A percentile compares a stretch with the other conserved stretches of the same genome.
Evolutionary conservation across 2,113 vertebrate species (phyloP).

Genomic region (Porphyrio hochstetteri): DNA sequence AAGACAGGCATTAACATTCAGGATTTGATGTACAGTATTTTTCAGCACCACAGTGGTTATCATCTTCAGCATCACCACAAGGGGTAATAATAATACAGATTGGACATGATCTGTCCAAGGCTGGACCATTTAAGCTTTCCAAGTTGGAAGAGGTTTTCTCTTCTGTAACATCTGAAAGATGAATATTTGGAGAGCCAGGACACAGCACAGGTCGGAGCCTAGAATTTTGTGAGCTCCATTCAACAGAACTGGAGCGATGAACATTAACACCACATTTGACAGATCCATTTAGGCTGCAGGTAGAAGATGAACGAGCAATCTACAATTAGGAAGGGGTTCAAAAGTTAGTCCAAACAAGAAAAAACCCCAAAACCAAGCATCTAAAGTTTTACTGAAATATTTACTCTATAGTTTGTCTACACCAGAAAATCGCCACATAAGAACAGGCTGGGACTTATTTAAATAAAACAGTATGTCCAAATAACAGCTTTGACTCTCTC

Average conservation of each 20-base stretch:
- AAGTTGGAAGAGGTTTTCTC: conserved; percentile 48
- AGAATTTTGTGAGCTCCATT: conserved; percentile 67
- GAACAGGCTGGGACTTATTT: not conserved
- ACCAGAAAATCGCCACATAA: not conserved
- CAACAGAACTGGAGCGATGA: conserved; percentile 83
- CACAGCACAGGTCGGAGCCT: conserved; percentile 72
- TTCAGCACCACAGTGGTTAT: conserved; percentile 8
- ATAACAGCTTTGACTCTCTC: not conserved
- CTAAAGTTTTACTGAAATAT: not conserved
- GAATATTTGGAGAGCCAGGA: conserved; percentile 65
- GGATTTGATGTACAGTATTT: not conserved
- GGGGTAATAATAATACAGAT: conserved; percentile 8
- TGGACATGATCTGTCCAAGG: not conserved
- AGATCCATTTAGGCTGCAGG: conserved; percentile 78
- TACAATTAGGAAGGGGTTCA: conserved; percentile 67
- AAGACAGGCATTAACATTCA: not conserved
- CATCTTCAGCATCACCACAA: conserved; percentile 55
- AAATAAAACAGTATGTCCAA: not conserved
- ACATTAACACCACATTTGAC: conserved; percentile 72
- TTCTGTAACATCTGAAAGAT: conserved; percentile 41
- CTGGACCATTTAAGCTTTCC: conserved; percentile 2
- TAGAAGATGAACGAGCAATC: conserved; percentile 84
- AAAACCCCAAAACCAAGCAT: not conserved
- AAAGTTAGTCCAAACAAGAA: conserved; percentile 53
- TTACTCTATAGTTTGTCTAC: not conserved